phyloP scores from a whole-genome alignment of 2,113 vertebrate genomes.

The Phoxinus phoxinus region DNA sequence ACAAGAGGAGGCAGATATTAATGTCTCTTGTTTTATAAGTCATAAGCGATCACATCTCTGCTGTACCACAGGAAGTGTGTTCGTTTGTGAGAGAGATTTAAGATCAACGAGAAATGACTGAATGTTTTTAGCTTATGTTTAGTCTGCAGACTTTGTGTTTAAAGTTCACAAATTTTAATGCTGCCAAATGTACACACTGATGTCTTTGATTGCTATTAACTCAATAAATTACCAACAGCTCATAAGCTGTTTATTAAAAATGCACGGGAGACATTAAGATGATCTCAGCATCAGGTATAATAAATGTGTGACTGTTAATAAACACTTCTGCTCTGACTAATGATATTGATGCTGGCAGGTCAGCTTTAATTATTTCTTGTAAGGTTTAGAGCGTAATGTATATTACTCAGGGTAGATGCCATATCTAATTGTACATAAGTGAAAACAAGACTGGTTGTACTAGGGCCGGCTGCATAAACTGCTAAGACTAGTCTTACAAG shows the following conservation, averaged over 20 bases:
- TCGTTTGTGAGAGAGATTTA: not conserved
- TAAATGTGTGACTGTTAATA: not conserved
- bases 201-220: not conserved
- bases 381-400: not conserved
- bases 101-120: not conserved
- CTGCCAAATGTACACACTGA: not conserved
- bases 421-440: not conserved
- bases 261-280: not conserved
- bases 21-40: not conserved
- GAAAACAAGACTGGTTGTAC: not conserved
- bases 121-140: not conserved
- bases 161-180: not conserved
- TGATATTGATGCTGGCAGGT: not conserved
- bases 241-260: not conserved
- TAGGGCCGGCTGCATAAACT: too few relatives aligned
- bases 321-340: constrained; percentile 6
- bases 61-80: constrained; percentile 9
- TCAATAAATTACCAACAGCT: not conserved
- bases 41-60: not conserved
- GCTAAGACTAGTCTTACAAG: too few relatives aligned
- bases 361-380: not conserved
- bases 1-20: not conserved
- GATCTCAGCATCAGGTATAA: not conserved
- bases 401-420: not conserved
- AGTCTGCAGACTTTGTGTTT: constrained; percentile 36